Percentiles rank a stretch among this genome's conserved stretches.
Evolutionary conservation across 1,140 invertebrate species (phyloP).

Genomic region (Conus betulinus): DNA sequence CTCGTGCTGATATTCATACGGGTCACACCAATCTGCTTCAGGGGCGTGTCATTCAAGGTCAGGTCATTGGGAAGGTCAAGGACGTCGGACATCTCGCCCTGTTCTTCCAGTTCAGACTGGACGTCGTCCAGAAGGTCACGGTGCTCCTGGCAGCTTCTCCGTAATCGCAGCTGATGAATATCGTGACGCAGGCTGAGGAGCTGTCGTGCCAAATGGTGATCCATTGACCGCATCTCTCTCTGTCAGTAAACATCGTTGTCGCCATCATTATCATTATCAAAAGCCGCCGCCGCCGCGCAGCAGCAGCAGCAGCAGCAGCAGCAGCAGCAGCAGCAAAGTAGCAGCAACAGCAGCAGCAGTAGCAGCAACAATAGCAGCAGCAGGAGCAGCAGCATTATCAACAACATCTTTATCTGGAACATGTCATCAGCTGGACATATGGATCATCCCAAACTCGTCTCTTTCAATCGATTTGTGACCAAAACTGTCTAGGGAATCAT

Average conservation of each 20-base stretch:
- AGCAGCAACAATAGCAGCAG: neutral
- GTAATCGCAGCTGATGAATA: slow-evolving; percentile 66
- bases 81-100: slow-evolving; percentile 60
- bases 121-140: slow-evolving; percentile 69
- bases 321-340: no score
- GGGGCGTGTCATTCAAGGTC: slow-evolving; percentile 56
- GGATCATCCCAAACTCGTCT: no score
- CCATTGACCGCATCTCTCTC: slow-evolving; percentile 67
- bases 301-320: no score
- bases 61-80: slow-evolving; percentile 61
- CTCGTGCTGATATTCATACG: slow-evolving; percentile 66
- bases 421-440: no score
- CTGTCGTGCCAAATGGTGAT: slow-evolving; percentile 65
- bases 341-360: slow-evolving; percentile 47
- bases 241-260: slow-evolving; percentile 28
- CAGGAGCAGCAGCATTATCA: slow-evolving; percentile 43
- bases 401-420: neutral
- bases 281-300: no score
- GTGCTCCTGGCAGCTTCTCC: slow-evolving; percentile 65
- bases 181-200: slow-evolving; percentile 66
- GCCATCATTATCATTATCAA: no score
- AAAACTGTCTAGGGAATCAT: no score
- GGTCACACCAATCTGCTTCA: slow-evolving; percentile 68
- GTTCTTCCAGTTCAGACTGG: slow-evolving; percentile 66
- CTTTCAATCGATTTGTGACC: no score